phyloP scores from a whole-genome alignment of 2,113 vertebrate genomes.

The Anthoscopus minutus region DNA sequence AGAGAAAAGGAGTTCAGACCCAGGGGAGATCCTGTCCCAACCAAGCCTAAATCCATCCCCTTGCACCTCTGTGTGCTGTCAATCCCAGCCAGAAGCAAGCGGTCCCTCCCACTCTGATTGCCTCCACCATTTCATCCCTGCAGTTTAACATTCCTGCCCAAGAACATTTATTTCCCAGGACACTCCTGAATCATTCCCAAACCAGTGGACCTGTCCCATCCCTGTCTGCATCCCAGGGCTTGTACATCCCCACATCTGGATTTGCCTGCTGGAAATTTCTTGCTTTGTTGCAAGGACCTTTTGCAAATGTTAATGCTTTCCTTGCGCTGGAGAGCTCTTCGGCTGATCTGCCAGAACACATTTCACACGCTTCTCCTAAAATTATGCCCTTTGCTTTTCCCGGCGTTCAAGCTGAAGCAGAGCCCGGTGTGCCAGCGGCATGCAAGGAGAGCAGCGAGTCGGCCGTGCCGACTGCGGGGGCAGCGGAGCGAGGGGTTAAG shows the following conservation, averaged over 20 bases:
- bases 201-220: not conserved
- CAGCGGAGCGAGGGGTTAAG: not conserved
- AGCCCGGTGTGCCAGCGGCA: not conserved
- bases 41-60: not conserved
- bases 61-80: not conserved
- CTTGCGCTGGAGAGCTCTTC: slow-evolving; percentile 31
- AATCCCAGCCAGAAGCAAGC: not conserved
- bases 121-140: not conserved
- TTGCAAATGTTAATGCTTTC: slow-evolving; percentile 63
- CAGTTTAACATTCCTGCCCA: not conserved
- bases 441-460: not conserved
- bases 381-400: slow-evolving; percentile 51
- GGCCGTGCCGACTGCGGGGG: not conserved
- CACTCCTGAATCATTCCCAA: not conserved
- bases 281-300: slow-evolving; percentile 43
- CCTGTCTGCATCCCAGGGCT: not conserved
- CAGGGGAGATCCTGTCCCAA: not conserved
- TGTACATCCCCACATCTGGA: not conserved
- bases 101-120: not conserved
- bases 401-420: not conserved
- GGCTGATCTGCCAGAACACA: slow-evolving; percentile 57
- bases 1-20: not conserved
- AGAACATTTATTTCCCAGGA: not conserved
- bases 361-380: slow-evolving; percentile 64
- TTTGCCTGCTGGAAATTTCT: slow-evolving; percentile 26